Percentiles rank a stretch among this genome's conserved stretches.
These are phyloP conservation scores for Ochropleura plecta DNA, from an alignment of 2,888 invertebrate genomes.

Conservation along the genomic window DNA sequence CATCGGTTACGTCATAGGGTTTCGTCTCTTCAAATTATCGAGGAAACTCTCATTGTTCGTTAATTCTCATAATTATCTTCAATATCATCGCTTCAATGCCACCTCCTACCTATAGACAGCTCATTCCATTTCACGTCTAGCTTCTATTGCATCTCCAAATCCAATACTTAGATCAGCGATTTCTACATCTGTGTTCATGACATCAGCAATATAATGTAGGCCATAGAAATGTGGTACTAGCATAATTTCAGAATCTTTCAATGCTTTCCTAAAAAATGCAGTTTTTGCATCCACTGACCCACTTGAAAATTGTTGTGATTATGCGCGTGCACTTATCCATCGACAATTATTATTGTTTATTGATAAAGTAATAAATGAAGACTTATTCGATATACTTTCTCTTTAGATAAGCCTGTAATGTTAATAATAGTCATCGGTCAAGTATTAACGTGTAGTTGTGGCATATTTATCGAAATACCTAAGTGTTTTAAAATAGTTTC, in stretches of 20 bases:
- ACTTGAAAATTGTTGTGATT: constrained; percentile 44
- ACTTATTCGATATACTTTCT: constrained; percentile 57
- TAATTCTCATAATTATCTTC: constrained; percentile 57
- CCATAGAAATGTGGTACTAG: constrained; percentile 38
- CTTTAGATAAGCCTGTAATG: constrained; percentile 46
- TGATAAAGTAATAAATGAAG: constrained; percentile 53
- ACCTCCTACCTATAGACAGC: constrained; percentile 6
- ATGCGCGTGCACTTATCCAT: constrained; percentile 16
- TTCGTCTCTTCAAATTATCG: constrained; percentile 37
- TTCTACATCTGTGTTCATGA: constrained; percentile 15
- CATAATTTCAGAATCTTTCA: constrained; percentile 29
- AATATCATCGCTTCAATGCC: constrained; percentile 58
- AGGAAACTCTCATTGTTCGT: constrained; percentile 53
- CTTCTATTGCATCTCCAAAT: constrained; percentile 17
- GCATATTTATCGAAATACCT: constrained; percentile 2
- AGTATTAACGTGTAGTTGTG: constrained; percentile 27
- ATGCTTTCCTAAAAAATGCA: constrained; percentile 57
- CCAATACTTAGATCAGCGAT: constrained; percentile 16
- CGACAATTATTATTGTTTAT: constrained; percentile 41
- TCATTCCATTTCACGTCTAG: neutral
- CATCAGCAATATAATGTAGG: constrained; percentile 58
- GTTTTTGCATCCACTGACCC: constrained; percentile 56
- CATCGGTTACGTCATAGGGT: constrained; percentile 54
- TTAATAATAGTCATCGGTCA: constrained; percentile 43
- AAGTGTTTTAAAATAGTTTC: constrained; percentile 1